Conservation (phyloP, 2,888 invertebrate genomes). For the Leuctra nigra region DNA sequence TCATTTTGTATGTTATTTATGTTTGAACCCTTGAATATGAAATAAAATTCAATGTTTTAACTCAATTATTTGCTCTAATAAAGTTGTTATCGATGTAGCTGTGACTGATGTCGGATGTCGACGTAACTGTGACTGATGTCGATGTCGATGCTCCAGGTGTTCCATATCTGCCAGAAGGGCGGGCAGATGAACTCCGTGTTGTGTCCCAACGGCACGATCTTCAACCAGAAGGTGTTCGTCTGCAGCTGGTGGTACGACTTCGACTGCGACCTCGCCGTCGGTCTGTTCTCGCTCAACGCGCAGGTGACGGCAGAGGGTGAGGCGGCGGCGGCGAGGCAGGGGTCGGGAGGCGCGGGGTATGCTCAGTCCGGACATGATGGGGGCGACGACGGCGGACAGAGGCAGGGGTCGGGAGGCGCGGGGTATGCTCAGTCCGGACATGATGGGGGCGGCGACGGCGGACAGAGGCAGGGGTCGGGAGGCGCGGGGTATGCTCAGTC, state of each 20-base stretch:
- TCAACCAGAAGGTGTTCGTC: conserved; percentile 47
- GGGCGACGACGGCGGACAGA: no score
- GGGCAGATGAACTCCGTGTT: conserved; percentile 45
- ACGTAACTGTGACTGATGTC: no score
- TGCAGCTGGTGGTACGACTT: conserved; percentile 53
- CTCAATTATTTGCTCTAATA: no score
- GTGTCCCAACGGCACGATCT: conserved; percentile 49
- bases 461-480: no score
- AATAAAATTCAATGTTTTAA: no score
- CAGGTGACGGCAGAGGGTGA: conserved; percentile 32
- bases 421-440: not conserved
- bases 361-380: not conserved
- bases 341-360: not conserved
- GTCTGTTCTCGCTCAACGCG: conserved; percentile 35
- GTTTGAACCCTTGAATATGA: no score
- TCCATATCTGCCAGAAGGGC: conserved; percentile 45
- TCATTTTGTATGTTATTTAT: no score
- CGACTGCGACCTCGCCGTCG: conserved; percentile 39
- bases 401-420: no score
- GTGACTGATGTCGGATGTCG: no score
- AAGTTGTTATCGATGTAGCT: no score
- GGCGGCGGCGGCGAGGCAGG: conserved; percentile 31
- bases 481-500: not conserved
- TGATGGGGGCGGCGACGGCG: not conserved
- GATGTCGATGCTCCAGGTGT: conserved; percentile 43